Base-by-base conservation (phyloP, 2,113 vertebrate genomes). In the Myrmophylax atrothorax region DNA sequence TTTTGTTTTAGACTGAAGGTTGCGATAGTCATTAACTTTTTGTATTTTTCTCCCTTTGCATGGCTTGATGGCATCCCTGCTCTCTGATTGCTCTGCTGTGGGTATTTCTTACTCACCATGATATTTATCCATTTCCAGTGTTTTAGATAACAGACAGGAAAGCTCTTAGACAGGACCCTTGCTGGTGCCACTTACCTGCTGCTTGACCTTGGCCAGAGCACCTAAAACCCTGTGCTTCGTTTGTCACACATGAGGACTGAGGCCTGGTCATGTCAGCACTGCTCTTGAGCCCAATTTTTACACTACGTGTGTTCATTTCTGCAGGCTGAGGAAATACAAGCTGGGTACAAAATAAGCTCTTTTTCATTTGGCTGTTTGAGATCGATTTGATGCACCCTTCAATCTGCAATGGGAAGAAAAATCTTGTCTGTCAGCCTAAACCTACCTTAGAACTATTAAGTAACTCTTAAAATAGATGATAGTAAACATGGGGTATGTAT, bases 401-500 rank as follows among this genome's bases (percentile, higher is more conserved):
- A 80, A 22, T 80, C 66, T 80, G 66, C 86, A 94, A 9, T 2
- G 10, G 66, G 66, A 89, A 84, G 75, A 58, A 87, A 87, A 92
- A 74, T 0, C 91, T 77, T 88, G 60, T 24, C 66, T 95, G 77
- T 67, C 86, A 96, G 72, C 55, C 44, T 50, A 60, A 82, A 44
- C 18, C 69, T 89, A 96, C 83, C 83, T 96, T 89, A 59, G 64
- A 92, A 63, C 85, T 95, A 92, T 68, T 56, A 72, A 89, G 62
- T 53, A 93, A 82, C 87, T 94, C 91, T 64, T 93, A 82, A 95
- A 96, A 93, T 84, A 93, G 91, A 68, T 73, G 14, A 53, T 35
- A 55, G 75, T 55, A 92, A 93, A 88, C 82, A 77, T 6, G 82
- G 87, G 58, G 75, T 92, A 84, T 84, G 69, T 95, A 96, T 89